Evolutionary conservation across 2,797 vertebrate species (phyloP).

Genomic region (Nannoperca obscura): DNA sequence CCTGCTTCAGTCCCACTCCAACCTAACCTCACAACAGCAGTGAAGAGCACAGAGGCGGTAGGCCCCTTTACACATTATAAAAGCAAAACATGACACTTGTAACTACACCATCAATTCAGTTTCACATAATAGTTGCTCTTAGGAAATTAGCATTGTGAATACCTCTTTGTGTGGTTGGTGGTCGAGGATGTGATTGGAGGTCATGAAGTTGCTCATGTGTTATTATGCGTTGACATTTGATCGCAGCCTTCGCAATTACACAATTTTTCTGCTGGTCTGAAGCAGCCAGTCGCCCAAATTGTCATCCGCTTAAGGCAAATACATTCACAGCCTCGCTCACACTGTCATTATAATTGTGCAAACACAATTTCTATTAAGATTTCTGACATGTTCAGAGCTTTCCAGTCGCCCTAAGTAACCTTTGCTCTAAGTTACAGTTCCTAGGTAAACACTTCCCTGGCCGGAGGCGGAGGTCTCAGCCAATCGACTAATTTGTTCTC

Average conservation of each 20-base stretch:
- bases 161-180: not conserved
- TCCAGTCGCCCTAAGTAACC: constrained; percentile 63
- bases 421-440: constrained; percentile 60
- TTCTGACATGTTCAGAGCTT: constrained; percentile 45
- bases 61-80: not conserved
- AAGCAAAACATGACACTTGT: not conserved
- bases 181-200: not conserved
- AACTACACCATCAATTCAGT: not conserved
- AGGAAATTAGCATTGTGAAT: not conserved
- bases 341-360: constrained; percentile 17
- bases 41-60: not conserved
- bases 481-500: constrained; percentile 77
- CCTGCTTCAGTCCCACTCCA: constrained; percentile 2
- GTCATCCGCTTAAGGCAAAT: constrained; percentile 33
- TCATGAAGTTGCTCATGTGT: constrained; percentile 6
- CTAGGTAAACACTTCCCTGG: constrained; percentile 64
- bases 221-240: constrained; percentile 46
- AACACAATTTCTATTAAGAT: constrained; percentile 48
- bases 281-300: not conserved
- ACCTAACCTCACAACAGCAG: not conserved
- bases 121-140: not conserved
- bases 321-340: constrained; percentile 12
- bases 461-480: constrained; percentile 56
- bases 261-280: constrained; percentile 18
- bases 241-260: constrained; percentile 15